Base-by-base conservation (phyloP, 2,797 vertebrate genomes). In the Babyrousa celebensis region DNA sequence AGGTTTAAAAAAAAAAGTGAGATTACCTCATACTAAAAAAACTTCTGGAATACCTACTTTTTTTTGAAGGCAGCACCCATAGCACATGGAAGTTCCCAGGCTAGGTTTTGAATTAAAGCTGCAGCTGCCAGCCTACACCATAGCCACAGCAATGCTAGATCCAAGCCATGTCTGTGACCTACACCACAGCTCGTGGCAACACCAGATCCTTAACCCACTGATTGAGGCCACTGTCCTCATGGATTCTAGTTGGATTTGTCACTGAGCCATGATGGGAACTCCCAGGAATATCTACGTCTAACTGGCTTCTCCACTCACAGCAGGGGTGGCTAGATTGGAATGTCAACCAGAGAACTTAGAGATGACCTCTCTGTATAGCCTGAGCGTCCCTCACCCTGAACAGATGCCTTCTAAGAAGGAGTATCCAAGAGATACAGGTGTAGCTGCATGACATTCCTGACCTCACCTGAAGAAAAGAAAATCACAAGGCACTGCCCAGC, bases 321-420 rank as follows among this genome's bases (percentile, higher is more conserved):
- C 14, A 85, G 7, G 1, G 1, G 5, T 29, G n/a, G 6, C 11
- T 62, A 9, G 15, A 8, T 23, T 70, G n/a, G 74, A 63, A 21
- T 40, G 0, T 63, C 6, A 29, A 21, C 40, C 2, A 43, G 87
- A 78, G 18, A 36, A 32, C 14, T 84, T 65, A 43, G 8, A 80
- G 14, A 32, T 14, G 4, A 2, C 9, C 20, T 17, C 6, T 67
- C 3, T 4, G 12, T 25, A 2, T 4, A 12, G 20, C 58, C 8
- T 48, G 23, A 8, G 3, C 29, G 43, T 74, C 43, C 87, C 25
- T 23, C 27, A 20, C 4, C 3, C 3, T 36, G 43, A 65, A 65
- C 6, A 40, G 15, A 48, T 12, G 17, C 25, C 21, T 48, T 58
- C 12, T 12, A 52, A 54, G 40, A 90, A 62, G 52, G 2, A 8